Percentiles rank a stretch among this genome's conserved stretches.
These are phyloP conservation scores for Bos taurus DNA, from an alignment of 2,113 vertebrate species.

Conservation along the genomic window DNA sequence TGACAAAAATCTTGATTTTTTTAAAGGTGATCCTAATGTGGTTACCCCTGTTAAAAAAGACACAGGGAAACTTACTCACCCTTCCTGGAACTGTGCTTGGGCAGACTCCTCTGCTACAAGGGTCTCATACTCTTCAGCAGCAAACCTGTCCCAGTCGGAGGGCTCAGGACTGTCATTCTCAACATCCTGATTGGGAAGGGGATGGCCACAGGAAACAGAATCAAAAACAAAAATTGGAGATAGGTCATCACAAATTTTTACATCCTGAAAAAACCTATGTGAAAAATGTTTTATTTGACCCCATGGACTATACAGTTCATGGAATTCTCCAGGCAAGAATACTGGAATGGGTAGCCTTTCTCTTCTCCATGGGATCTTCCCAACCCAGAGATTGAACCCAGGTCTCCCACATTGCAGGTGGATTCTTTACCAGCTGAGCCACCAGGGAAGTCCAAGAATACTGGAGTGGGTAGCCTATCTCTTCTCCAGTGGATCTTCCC, in stretches of 20 bases:
- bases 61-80: constrained; percentile 78
- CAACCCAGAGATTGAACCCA: neutral
- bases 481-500: neutral
- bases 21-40: neutral
- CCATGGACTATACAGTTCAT: neutral
- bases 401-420: neutral
- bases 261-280: neutral
- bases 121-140: constrained; percentile 97
- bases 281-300: neutral
- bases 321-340: neutral
- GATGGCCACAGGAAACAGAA: neutral
- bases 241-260: neutral
- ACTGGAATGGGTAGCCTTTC: neutral
- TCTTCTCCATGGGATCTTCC: neutral
- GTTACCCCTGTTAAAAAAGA: neutral
- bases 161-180: constrained; percentile 95
- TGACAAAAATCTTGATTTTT: neutral
- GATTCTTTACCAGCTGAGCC: neutral
- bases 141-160: constrained; percentile 98
- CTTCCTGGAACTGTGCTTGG: constrained; percentile 93
- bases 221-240: neutral
- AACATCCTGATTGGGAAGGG: constrained; percentile 83
- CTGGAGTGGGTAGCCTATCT: neutral
- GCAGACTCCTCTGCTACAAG: constrained; percentile 97
- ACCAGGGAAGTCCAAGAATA: neutral